Conservation (phyloP, 2,888 invertebrate species). For the Perizoma flavofasciatum region DNA sequence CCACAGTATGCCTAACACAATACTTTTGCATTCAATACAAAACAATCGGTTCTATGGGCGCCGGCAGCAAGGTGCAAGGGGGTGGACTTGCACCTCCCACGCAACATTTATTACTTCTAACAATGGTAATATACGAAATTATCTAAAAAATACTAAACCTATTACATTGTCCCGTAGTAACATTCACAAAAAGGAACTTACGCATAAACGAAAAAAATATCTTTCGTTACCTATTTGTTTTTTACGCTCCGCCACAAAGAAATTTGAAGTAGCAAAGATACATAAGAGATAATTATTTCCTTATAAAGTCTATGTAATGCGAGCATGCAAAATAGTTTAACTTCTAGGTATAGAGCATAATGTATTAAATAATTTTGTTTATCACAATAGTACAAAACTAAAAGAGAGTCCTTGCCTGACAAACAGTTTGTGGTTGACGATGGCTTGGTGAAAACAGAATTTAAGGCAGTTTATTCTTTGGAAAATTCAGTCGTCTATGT, state of each 20-base stretch:
- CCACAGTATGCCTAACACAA: constrained; percentile 44
- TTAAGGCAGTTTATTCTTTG: no score
- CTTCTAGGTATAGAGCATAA: constrained; percentile 52
- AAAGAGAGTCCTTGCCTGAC: neutral
- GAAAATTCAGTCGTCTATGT: no score
- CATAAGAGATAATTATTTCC: constrained; percentile 43
- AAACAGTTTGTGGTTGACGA: neutral
- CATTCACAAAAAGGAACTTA: neutral
- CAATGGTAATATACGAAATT: no score
- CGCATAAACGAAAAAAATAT: neutral
- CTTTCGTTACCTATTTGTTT: constrained; percentile 1
- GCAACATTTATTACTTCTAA: no score
- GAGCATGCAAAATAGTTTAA: constrained; percentile 57
- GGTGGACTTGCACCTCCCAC: no score
- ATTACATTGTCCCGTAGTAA: neutral
- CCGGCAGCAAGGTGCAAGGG: no score
- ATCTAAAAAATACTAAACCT: no score
- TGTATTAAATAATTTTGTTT: constrained; percentile 39
- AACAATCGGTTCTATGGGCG: no score
- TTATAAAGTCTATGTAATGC: constrained; percentile 44
- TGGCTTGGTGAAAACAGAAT: no score
- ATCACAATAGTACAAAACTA: neutral
- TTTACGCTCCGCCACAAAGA: constrained; percentile 5
- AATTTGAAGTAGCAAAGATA: constrained; percentile 33
- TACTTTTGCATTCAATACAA: constrained; percentile 44